These are phyloP conservation scores for Microplitis manilae DNA, from an alignment of 2,888 invertebrate species.

Conservation along the genomic window DNA sequence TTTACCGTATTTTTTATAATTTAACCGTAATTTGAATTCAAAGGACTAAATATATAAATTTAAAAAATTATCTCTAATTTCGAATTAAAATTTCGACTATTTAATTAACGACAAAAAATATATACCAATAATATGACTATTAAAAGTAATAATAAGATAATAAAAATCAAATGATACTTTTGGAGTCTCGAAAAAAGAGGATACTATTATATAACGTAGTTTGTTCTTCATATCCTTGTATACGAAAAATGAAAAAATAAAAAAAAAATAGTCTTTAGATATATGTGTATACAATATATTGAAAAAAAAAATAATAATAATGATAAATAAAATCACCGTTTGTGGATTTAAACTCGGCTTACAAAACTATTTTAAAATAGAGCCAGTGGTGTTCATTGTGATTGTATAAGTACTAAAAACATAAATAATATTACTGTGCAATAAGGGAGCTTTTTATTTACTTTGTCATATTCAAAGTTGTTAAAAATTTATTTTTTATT, in stretches of 20 bases:
- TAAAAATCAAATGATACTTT: neutral
- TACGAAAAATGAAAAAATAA: neutral
- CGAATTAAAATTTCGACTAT: no score
- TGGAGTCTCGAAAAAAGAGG: neutral
- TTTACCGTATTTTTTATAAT: no score
- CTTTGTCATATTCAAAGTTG: neutral
- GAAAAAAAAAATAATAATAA: neutral
- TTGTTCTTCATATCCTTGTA: conserved; percentile 13
- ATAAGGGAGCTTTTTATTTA: neutral
- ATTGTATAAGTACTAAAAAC: neutral
- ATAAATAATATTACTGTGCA: conserved; percentile 1
- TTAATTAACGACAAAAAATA: no score
- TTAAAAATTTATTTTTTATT: neutral
- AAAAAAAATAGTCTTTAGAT: neutral
- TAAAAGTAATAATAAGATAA: neutral
- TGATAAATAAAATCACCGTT: neutral
- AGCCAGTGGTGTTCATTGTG: conserved; percentile 13
- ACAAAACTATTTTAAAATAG: conserved; percentile 7
- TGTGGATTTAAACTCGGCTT: conserved; percentile 6
- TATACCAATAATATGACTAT: no score
- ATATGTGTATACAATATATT: neutral
- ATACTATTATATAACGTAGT: neutral
- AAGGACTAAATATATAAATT: no score
- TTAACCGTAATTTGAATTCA: no score
- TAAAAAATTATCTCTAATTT: no score